Percentiles rank a stretch among this genome's conserved stretches.
phyloP scores from a whole-genome alignment of 2,888 invertebrate species.

The Byasa hedistus region DNA sequence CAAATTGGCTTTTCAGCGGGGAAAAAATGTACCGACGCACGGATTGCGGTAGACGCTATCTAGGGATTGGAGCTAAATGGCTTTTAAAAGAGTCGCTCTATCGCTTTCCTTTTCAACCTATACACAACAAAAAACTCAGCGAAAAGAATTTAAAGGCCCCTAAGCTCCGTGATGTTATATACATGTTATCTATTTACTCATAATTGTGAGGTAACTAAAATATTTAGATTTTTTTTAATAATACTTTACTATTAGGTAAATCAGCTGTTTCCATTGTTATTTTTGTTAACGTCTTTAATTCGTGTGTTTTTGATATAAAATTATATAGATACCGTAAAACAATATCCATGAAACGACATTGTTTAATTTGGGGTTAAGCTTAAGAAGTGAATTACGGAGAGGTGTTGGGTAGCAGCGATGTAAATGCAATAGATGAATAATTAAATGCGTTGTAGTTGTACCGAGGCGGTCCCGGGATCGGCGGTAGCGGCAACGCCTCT shows the following conservation, averaged over 20 bases:
- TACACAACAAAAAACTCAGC: conserved; percentile 32
- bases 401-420: conserved; percentile 33
- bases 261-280: too few species aligned
- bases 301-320: too few species aligned
- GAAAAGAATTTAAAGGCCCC: background rate
- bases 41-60: conserved; percentile 67
- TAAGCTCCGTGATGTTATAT: background rate
- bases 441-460: conserved; percentile 54
- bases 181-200: background rate
- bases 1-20: conserved; percentile 78
- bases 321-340: too few species aligned
- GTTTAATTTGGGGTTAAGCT: background rate
- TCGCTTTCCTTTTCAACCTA: conserved; percentile 49
- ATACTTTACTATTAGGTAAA: too few species aligned
- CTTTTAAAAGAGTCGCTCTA: conserved; percentile 67
- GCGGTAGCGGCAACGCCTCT: conserved; percentile 61
- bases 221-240: too few species aligned
- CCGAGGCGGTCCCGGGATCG: conserved; percentile 55
- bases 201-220: too few species aligned
- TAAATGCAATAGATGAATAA: conserved; percentile 58
- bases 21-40: conserved; percentile 56
- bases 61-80: conserved; percentile 67
- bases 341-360: background rate
- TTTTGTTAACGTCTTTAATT: too few species aligned
- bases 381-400: conserved; percentile 22